Evolutionary conservation across 2,888 invertebrate species (phyloP).

Genomic region (Polydrusus pterygomalis): DNA sequence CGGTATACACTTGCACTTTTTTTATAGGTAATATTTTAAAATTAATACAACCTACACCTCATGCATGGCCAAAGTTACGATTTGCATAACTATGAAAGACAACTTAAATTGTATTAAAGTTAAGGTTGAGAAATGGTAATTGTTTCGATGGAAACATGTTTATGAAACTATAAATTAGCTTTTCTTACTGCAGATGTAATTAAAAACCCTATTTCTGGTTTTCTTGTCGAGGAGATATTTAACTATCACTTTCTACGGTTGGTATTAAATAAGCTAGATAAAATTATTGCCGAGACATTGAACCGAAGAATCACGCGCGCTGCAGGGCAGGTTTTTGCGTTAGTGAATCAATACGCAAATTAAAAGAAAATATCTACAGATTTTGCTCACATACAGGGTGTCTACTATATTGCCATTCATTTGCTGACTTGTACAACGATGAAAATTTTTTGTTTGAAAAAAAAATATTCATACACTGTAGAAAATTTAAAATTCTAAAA

Average conservation of each 20-base stretch:
- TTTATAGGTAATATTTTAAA: too few species aligned
- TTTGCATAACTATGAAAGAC: not conserved
- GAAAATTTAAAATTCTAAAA: too few species aligned
- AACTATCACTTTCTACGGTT: constrained; percentile 40
- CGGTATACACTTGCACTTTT: not conserved
- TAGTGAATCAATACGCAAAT: constrained; percentile 33
- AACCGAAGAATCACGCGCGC: constrained; percentile 12
- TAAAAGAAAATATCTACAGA: constrained; percentile 2
- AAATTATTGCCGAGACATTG: constrained; percentile 28
- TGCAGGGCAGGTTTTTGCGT: constrained; percentile 25
- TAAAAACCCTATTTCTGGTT: constrained; percentile 45
- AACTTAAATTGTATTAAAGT: constrained; percentile 8
- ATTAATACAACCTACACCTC: too few species aligned
- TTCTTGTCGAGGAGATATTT: constrained; percentile 34
- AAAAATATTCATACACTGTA: too few species aligned
- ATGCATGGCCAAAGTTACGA: not conserved
- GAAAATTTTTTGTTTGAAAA: too few species aligned
- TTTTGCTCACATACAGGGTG: too few species aligned
- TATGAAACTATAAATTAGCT: constrained; percentile 14
- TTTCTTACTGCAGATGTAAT: constrained; percentile 44
- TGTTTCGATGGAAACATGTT: not conserved
- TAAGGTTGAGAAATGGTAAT: constrained; percentile 17
- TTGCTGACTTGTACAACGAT: too few species aligned
- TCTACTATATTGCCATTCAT: too few species aligned
- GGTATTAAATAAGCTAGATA: constrained; percentile 27